Conservation (phyloP, 2,888 invertebrate species). For the Cecidostiba fungosa region DNA sequence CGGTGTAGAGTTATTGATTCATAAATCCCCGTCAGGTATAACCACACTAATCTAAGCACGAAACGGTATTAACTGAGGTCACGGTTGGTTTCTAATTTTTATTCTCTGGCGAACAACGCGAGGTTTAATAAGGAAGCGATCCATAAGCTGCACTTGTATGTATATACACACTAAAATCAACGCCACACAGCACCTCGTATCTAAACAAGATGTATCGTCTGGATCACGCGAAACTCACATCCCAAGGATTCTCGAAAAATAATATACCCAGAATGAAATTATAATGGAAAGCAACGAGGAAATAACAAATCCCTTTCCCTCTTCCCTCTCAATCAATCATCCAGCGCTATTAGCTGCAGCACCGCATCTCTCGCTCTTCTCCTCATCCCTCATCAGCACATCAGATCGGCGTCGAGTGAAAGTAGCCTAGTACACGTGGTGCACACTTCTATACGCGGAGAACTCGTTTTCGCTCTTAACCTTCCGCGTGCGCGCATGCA, state of each 20-base stretch:
- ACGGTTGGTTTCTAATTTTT: conserved; percentile 6
- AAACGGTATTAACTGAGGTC: not conserved
- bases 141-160: not conserved
- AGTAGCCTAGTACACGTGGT: not conserved
- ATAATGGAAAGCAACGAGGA: conserved; percentile 38
- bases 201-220: not conserved
- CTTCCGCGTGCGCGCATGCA: conserved; percentile 69
- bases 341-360: conserved; percentile 17
- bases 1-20: not conserved
- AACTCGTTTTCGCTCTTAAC: conserved; percentile 75
- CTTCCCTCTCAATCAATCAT: conserved; percentile 16
- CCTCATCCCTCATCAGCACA: too few relatives aligned
- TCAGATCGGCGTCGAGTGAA: conserved; percentile 14
- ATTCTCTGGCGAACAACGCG: not conserved
- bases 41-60: not conserved
- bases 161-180: not conserved
- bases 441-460: conserved; percentile 50
- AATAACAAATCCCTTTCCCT: conserved; percentile 4
- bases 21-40: conserved; percentile 11
- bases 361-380: conserved; percentile 7
- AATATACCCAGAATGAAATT: not conserved
- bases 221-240: not conserved
- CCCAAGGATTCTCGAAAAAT: not conserved
- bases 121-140: conserved; percentile 16
- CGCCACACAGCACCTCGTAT: not conserved